Evolutionary conservation across 2,797 vertebrate species (phyloP), one percentile per base, ranked within the genome.

Genomic region (Staurois parvus): DNA sequence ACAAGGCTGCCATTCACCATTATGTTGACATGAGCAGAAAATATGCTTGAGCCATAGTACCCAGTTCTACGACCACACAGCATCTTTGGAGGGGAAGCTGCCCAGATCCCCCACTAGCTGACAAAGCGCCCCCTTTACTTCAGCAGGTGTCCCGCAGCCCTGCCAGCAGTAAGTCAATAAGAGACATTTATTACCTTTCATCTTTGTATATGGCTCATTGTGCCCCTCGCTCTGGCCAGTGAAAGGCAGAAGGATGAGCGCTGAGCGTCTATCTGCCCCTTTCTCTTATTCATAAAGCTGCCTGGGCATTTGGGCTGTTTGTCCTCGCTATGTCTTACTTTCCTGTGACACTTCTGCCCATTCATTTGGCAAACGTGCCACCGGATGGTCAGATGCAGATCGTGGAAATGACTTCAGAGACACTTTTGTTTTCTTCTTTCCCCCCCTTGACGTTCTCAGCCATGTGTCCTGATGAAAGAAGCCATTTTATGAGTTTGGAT

Each of bases 271-370:
- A 91, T 84, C 76, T 10, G 92, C 91, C 93, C 92, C 24, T 21
- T 91, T 92, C 93, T 90, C 90, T 93, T 94, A 89, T 90, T 85
- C 89, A 89, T 89, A 86, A 91, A 88, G 89, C 89, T 95, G 91
- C 91, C 92, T 94, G 94, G 90, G 95, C 96, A 94, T 96, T 94
- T 94, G 92, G 94, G 93, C 37, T 32, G 90, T 92, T 93, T 93
- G 92, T 93, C 95, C 94, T 93, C 94, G 96, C 97, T 96, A 96
- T 93, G 88, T 89, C 79, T 4, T 88, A 89, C 93, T 94, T 97
- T 97, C 97, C 97, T 97, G 97, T 95, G 91, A 94, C 95, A 95
- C 96, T 96, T 52, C 95, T 95, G 94, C 90, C 91, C 89, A 93
- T 95, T 98, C 96, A 97, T 95, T 94, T 94, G 94, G 94, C 92